Conservation (phyloP, 2,113 vertebrate genomes). For the human (Homo sapiens) region GRCh38 chr5:158724501-158725000, state of each 20-base stretch:
- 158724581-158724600: slow-evolving; percentile 75
- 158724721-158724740: slow-evolving; percentile 84
- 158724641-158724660: slow-evolving; percentile 80
- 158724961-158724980: slow-evolving; percentile 83
- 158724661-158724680: slow-evolving; percentile 78
- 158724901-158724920: slow-evolving; percentile 91
- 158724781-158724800: slow-evolving; percentile 91
- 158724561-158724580: slow-evolving; percentile 69
- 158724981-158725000: slow-evolving; percentile 88
- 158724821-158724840: slow-evolving; percentile 87
- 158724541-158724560: slow-evolving; percentile 82
- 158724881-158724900: slow-evolving; percentile 93
- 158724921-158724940: slow-evolving; percentile 86
- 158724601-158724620: slow-evolving; percentile 83
- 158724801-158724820: slow-evolving; percentile 87
- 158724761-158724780: slow-evolving; percentile 90
- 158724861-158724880: slow-evolving; percentile 93
- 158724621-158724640: slow-evolving; percentile 72
- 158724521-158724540: slow-evolving; percentile 79
- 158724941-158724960: slow-evolving; percentile 83
- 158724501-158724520: slow-evolving; percentile 76
- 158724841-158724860: slow-evolving; percentile 89
- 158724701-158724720: slow-evolving; percentile 81
- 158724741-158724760: slow-evolving; percentile 84
- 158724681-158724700: slow-evolving; percentile 80